These are phyloP conservation scores for Todiramphus saurophagus DNA, from an alignment of 2,113 vertebrate genomes.

Conservation along the genomic window DNA sequence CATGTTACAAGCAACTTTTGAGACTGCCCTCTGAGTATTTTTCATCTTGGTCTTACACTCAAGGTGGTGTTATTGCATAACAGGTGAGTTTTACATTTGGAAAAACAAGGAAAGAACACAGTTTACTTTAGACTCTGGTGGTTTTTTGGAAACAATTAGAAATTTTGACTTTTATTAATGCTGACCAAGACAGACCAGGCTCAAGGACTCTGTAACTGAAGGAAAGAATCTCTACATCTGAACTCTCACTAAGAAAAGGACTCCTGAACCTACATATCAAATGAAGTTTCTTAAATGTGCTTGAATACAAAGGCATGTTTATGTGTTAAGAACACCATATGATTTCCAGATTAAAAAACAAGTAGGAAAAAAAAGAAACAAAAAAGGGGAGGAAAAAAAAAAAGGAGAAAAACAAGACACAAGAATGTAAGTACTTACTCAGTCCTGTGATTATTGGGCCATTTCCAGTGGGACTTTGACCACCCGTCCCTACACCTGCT, in stretches of 20 bases:
- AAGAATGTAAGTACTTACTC: conserved; percentile 63
- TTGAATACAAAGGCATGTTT: not conserved
- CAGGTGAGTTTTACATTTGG: not conserved
- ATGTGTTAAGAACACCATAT: not conserved
- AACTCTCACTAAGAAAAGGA: not conserved
- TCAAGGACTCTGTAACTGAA: not conserved
- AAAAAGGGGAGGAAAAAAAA: not conserved
- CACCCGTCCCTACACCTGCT: conserved; percentile 64
- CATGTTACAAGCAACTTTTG: not conserved
- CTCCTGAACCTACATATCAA: not conserved
- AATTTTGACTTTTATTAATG: not conserved
- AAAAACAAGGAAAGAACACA: not conserved
- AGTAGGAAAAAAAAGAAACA: not conserved
- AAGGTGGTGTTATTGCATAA: not conserved
- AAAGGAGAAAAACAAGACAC: not conserved
- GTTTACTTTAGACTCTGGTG: not conserved
- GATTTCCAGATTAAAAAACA: not conserved
- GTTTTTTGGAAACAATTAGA: not conserved
- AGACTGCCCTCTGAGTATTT: not conserved
- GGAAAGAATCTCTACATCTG: not conserved
- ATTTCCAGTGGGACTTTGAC: conserved; percentile 46
- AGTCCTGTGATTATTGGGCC: conserved; percentile 76
- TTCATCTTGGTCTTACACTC: not conserved
- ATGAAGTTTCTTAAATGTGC: not conserved
- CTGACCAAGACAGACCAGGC: not conserved